These are phyloP conservation scores for Xestia xanthographa DNA, from an alignment of 2,888 invertebrate genomes.

Conservation along the genomic window DNA sequence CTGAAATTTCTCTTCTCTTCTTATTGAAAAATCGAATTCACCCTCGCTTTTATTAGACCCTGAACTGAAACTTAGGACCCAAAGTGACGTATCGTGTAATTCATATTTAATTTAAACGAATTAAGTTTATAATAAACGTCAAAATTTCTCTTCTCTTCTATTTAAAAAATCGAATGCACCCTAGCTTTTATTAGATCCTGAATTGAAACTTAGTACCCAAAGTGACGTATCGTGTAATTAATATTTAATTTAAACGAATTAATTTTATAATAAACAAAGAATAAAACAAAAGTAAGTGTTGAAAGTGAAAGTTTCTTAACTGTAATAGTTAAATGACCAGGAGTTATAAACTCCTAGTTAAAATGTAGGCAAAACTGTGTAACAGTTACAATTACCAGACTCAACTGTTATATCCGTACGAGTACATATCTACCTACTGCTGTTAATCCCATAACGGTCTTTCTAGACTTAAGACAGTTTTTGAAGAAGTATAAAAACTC, in stretches of 20 bases:
- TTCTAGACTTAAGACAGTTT: neutral
- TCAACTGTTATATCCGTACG: slow-evolving; percentile 6
- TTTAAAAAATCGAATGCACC: too few relatives aligned
- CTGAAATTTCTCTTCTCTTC: too few relatives aligned
- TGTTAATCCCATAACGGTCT: slow-evolving; percentile 16
- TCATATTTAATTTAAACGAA: neutral
- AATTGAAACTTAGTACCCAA: neutral
- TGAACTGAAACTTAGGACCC: neutral
- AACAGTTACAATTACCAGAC: slow-evolving; percentile 20
- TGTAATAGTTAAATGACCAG: slow-evolving; percentile 8
- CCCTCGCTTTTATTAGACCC: neutral
- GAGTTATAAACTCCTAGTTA: slow-evolving; percentile 33
- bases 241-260: neutral
- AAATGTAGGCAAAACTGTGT: slow-evolving; percentile 18
- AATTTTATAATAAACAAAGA: neutral
- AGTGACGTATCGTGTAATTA: neutral
- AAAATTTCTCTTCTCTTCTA: too few relatives aligned
- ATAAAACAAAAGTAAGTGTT: neutral
- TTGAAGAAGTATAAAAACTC: neutral
- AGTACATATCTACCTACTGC: neutral
- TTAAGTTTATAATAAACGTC: neutral
- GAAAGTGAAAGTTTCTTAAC: slow-evolving; percentile 44
- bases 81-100: neutral
- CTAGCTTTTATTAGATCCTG: neutral
- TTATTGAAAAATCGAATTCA: too few relatives aligned